Conservation (phyloP, 2,797 vertebrate genomes). For the Siniperca undulata region DNA sequence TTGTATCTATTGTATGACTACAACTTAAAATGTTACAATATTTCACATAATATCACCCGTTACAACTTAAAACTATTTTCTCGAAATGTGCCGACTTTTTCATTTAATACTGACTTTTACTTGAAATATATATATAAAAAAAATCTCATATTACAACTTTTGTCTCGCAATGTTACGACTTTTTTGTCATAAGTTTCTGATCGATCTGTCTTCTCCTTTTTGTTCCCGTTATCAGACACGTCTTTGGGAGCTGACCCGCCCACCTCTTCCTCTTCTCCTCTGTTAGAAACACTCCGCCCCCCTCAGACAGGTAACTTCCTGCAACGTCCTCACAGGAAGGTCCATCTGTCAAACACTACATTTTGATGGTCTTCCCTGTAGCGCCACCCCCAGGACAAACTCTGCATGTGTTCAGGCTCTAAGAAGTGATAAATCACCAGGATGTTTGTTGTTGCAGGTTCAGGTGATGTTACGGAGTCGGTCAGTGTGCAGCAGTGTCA, state of each 20-base stretch:
- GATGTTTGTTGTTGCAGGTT: conserved; percentile 11
- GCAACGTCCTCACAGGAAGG: background rate
- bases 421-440: too few relatives aligned
- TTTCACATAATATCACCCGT: too few relatives aligned
- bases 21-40: too few relatives aligned
- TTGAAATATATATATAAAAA: too few relatives aligned
- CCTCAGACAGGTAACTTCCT: background rate
- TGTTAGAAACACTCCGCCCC: background rate
- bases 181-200: background rate
- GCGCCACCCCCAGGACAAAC: background rate
- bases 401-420: fast-evolving
- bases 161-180: background rate
- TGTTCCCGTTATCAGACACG: background rate
- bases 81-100: too few relatives aligned
- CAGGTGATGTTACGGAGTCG: conserved; percentile 36
- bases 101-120: too few relatives aligned
- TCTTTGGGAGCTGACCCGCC: conserved; percentile 5
- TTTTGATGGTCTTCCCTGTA: too few relatives aligned
- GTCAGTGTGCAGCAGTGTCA: conserved; percentile 71
- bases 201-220: background rate
- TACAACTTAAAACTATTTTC: too few relatives aligned
- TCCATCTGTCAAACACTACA: too few relatives aligned
- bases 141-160: too few relatives aligned
- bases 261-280: conserved; percentile 14
- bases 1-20: too few relatives aligned